Base-by-base conservation (phyloP, 2,797 vertebrate genomes). In the Emys orbicularis region DNA sequence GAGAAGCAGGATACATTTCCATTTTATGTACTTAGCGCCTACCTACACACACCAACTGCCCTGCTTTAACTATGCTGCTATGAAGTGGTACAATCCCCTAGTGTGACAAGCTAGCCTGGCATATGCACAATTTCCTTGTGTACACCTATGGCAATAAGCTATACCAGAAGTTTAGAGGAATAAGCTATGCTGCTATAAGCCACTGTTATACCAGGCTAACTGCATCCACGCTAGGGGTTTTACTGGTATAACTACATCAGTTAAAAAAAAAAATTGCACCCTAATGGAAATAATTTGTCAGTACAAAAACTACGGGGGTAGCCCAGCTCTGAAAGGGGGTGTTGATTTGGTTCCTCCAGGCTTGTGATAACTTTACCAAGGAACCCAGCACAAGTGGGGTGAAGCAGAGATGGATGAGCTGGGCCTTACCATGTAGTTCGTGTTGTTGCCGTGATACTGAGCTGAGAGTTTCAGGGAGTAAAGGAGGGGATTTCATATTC, bases 361-460 rank as follows among this genome's bases (percentile, higher is more conserved):
- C 25, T 16, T 29, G 25, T 44, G 44, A 6, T 27, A 77, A 77
- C 29, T 13, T 29, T 61, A 44, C 74, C 25, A 27, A 6, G 27
- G 23, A 76, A 16, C 47, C 2, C n/a, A 1, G 18, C 3, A 5
- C 56, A 12, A 47, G 29, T 83, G 50, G 7, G 49, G 87, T 29
- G 23, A n/a, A 59, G 82, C 29, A 41, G 87, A 65, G 47, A 18
- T 50, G 77, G 59, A 8, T 8, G 6, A 79, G 4, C 13, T 0
- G n/a, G 29, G 50, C 25, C 8, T 79, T 54, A 7, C 6, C 7
- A 1, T 6, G 56, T 16, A 47, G 16, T 90, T 77, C 1, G 31
- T 83, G 82, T 59, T 1, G 0, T 2, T 61, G 18, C 11, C 82
- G 1, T 1, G 1, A 4, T 54, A 53, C 21, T 18, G 47, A 31